Base-by-base conservation (phyloP, 2,113 vertebrate genomes). In the Oncorhynchus clarkii region DNA sequence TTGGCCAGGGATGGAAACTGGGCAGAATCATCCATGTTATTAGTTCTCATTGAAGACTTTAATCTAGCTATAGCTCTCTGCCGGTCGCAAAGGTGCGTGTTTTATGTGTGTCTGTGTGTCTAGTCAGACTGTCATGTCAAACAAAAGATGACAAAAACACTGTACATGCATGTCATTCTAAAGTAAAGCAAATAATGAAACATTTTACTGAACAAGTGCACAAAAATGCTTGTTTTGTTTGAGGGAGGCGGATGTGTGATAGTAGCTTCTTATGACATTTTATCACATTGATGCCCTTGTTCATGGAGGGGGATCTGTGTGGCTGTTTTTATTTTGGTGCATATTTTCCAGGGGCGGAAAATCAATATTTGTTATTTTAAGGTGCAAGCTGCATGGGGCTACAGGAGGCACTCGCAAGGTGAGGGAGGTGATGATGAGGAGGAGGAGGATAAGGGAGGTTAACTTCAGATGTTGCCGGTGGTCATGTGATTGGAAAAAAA, bases 41-140 rank as follows among this genome's bases (percentile, higher is more conserved):
- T 77, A 24, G 79, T 82, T 82, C 73, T 78, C 74, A 69, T 59
- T 74, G 83, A 85, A 75, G 81, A 83, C 67, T 39, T 72, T 89
- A 86, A 85, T 90, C 80, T 72, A 84, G 85, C 90, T 89, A 54
- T 54, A 88, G 90, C 89, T 89, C 89, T 88, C 75, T 85, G 88
- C 87, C 51, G 76, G 87, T 86, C 20, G 68, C 74, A 74, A 80
- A 77, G 70, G 72, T 62, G 65, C 51, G 48, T 85, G 78, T 89
- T 87, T 67, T 67, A n/a, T 59, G 73, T 89, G 86, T 89, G 80
- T 81, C 80, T 90, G 85, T 85, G 81, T 90, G 84, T 88, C 60
- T 80, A 79, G 78, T 91, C 73, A 81, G 80, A 88, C 71, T 65
- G 16, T 76, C 24, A 64, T 62, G 5, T 62, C 59, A 24, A 62